Conservation (phyloP, 2,888 invertebrate genomes). For the Drosophila testacea region DNA sequence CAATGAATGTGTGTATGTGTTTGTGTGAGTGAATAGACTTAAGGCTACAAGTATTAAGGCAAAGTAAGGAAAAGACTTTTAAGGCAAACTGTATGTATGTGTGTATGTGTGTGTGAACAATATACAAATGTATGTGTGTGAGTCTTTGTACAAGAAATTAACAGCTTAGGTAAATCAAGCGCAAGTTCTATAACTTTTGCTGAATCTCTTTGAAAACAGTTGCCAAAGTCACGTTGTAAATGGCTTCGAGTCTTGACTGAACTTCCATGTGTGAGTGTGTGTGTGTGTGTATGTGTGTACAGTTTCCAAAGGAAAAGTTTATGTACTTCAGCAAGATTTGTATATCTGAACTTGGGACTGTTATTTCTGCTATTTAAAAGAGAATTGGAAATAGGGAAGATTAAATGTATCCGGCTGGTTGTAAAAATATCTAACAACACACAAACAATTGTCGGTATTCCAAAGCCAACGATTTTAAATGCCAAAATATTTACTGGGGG, state of each 20-base stretch:
- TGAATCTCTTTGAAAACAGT: slow-evolving; percentile 28
- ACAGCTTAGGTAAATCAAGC: slow-evolving; percentile 57
- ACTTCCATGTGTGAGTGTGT: slow-evolving; percentile 3
- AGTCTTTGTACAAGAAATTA: slow-evolving; percentile 48
- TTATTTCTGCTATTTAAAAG: slow-evolving; percentile 1
- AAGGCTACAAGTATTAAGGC: slow-evolving; percentile 47
- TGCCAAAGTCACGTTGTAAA: slow-evolving; percentile 56
- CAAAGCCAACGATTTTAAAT: too few species aligned
- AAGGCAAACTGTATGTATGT: slow-evolving; percentile 16
- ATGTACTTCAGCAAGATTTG: not conserved
- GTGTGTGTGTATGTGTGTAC: not conserved
- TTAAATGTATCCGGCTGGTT: not conserved
- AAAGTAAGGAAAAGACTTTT: slow-evolving; percentile 42
- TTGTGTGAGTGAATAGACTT: slow-evolving; percentile 22
- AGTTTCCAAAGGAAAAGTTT: not conserved
- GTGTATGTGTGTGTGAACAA: slow-evolving; percentile 3
- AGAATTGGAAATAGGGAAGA: not conserved
- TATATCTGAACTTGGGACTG: not conserved
- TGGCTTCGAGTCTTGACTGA: slow-evolving; percentile 33
- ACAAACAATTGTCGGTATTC: too few species aligned
- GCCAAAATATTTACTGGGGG: too few species aligned
- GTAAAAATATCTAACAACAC: not conserved
- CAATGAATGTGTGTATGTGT: slow-evolving; percentile 21
- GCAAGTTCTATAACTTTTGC: slow-evolving; percentile 45
- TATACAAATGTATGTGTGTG: slow-evolving; percentile 12